phyloP scores from a whole-genome alignment of 2,888 invertebrate genomes.

The Hyalella azteca region DNA sequence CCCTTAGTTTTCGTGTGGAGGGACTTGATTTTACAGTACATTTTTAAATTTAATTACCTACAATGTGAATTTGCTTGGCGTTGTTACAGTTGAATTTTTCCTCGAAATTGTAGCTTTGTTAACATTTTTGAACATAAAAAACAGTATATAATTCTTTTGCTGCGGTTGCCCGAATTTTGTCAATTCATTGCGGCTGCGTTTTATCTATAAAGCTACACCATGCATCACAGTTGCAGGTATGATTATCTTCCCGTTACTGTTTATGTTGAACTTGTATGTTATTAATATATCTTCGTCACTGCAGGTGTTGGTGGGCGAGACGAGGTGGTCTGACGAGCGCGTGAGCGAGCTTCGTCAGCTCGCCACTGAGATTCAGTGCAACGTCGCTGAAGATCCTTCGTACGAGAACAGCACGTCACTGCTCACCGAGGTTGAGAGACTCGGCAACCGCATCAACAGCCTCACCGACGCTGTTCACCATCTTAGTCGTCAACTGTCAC shows the following conservation, averaged over 20 bases:
- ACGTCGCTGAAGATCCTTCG: slow-evolving; percentile 51
- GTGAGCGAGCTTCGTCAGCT: slow-evolving; percentile 52
- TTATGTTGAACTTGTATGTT: background rate
- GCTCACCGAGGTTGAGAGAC: slow-evolving; percentile 53
- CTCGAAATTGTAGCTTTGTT: too few relatives aligned
- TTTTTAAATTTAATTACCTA: too few relatives aligned
- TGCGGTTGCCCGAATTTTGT: too few relatives aligned
- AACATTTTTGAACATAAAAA: too few relatives aligned
- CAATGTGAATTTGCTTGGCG: too few relatives aligned
- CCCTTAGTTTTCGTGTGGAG: too few relatives aligned
- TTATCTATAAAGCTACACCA: too few relatives aligned
- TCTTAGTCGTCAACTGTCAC: slow-evolving; percentile 49
- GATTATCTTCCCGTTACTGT: background rate
- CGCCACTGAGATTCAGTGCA: slow-evolving; percentile 51
- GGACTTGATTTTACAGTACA: too few relatives aligned
- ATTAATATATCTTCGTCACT: background rate
- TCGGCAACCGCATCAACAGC: slow-evolving; percentile 55
- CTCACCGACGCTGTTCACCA: slow-evolving; percentile 55
- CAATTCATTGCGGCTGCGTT: too few relatives aligned
- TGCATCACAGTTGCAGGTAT: too few relatives aligned
- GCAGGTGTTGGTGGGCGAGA: slow-evolving; percentile 56
- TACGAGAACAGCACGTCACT: slow-evolving; percentile 49
- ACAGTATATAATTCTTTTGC: too few relatives aligned
- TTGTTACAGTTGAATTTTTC: too few relatives aligned
- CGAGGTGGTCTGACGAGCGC: slow-evolving; percentile 55